Evolutionary conservation across 2,113 vertebrate genomes (phyloP), one percentile per base, ranked within the genome.

Genomic region (Lasiurus cinereus): DNA sequence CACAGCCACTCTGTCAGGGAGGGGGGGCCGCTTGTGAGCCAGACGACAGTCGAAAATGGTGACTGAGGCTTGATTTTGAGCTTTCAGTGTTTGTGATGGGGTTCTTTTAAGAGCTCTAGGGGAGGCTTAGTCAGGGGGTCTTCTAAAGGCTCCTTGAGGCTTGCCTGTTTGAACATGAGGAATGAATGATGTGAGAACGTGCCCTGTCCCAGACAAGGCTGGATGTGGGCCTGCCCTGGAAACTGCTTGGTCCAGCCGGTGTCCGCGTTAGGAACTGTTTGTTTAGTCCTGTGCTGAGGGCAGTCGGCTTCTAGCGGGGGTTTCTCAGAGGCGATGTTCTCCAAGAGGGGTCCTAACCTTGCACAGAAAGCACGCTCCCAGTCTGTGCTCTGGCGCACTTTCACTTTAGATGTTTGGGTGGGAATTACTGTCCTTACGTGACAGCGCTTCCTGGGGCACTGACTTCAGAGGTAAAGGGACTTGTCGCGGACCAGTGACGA

Each of bases 311-410:
- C 14, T 69, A 59, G 27, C 56, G 59, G 64, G 6, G 33, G 76
- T 92, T 69, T 92, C 74, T 84, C 79, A 14, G 8, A 91, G 78
- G 73, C 70, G 46, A 52, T 12, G 6, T 90, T 87, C 91, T 84
- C 62, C 54, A 36, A 67, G 77, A 64, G 43, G 14, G 72, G 33
- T 78, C 48, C 18, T 62, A 43, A 12, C 54, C 78, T 69, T 90
- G 85, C 36, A 24, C 59, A 27, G 33, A 36, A 78, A 93, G 12
- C 11, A 36, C 6, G 14, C 50, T 83, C 50, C 33, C 8, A 56
- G 29, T 83, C 36, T n/a, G 43, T 67, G 27, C 22, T 78, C 54
- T 73, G 19, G 31, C 48, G 52, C 5, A 2, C 50, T 46, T 78
- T 77, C 33, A 76, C 50, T 56, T 66, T 50, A 85, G 29, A 3